A percentile compares a stretch with the other conserved stretches of the same genome.
Evolutionary conservation across 2,888 invertebrate genomes (phyloP).

Genomic region (Drosophila cracens): DNA sequence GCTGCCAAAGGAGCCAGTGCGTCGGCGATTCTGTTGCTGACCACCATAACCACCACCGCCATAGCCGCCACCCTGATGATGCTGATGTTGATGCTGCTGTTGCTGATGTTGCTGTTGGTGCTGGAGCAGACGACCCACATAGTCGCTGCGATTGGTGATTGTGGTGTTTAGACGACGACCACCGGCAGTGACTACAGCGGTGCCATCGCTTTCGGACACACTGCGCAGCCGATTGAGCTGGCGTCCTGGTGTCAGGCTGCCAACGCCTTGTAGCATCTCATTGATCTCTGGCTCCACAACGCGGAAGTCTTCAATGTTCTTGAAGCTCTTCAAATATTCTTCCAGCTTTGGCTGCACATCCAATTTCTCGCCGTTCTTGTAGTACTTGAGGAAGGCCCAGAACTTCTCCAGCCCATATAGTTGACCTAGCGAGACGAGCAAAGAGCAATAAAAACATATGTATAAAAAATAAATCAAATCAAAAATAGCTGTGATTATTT

Average conservation of each 20-base stretch:
- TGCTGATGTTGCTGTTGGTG: constrained; percentile 79
- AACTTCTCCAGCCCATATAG: constrained; percentile 99
- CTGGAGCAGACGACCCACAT: constrained; percentile 82
- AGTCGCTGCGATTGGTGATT: constrained; percentile 84
- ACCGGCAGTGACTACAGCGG: constrained; percentile 75
- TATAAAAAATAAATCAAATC: background rate
- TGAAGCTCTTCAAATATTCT: constrained; percentile 91
- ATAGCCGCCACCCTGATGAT: constrained; percentile 62
- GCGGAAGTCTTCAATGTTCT: constrained; percentile 95
- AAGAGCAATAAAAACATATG: background rate
- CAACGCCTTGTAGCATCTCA: constrained; percentile 86
- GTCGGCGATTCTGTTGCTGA: constrained; percentile 77
- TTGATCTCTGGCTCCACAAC: constrained; percentile 89
- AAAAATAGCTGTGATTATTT: background rate
- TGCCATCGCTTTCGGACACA: constrained; percentile 88
- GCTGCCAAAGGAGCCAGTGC: constrained; percentile 84
- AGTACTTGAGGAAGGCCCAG: constrained; percentile 99
- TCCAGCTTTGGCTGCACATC: constrained; percentile 90
- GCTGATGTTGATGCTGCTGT: constrained; percentile 64
- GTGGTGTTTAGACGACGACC: constrained; percentile 83
- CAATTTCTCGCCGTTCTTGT: constrained; percentile 91
- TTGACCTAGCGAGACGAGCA: constrained; percentile 88
- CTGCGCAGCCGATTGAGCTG: constrained; percentile 88
- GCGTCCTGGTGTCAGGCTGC: constrained; percentile 85
- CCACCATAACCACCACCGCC: constrained; percentile 55